Conservation (phyloP, 2,888 invertebrate species). For the Lepetodrilus schrolli region DNA sequence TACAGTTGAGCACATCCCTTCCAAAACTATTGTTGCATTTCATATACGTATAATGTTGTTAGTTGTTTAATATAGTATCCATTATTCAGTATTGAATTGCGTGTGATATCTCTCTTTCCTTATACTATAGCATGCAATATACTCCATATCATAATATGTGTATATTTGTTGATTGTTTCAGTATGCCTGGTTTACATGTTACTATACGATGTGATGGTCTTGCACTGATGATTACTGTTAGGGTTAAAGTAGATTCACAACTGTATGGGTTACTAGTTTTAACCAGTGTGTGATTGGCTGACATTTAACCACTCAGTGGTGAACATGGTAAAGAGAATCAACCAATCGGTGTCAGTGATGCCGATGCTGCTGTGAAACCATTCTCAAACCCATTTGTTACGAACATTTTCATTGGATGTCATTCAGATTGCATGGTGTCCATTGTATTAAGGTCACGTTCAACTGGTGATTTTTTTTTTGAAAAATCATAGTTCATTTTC, state of each 20-base stretch:
- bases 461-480: conserved; percentile 23
- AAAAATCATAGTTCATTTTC: conserved; percentile 25
- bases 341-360: background rate
- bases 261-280: background rate
- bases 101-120: background rate
- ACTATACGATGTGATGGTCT: background rate
- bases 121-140: conserved; percentile 13
- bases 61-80: conserved; percentile 15
- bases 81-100: conserved; percentile 6
- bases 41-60: too few species aligned
- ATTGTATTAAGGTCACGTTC: conserved; percentile 18
- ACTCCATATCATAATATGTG: background rate
- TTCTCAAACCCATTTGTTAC: conserved; percentile 25
- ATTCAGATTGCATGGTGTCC: background rate
- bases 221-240: conserved; percentile 8
- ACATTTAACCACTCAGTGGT: conserved; percentile 1
- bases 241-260: conserved; percentile 3
- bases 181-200: background rate
- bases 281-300: conserved; percentile 7
- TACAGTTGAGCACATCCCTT: too few species aligned
- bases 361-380: background rate
- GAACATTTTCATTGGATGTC: background rate
- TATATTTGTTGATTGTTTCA: background rate
- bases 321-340: background rate
- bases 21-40: too few species aligned